Base-by-base conservation (phyloP, 30 jellyfish, hydroid and myxozoan species). In the Sanderia malayensis region DNA sequence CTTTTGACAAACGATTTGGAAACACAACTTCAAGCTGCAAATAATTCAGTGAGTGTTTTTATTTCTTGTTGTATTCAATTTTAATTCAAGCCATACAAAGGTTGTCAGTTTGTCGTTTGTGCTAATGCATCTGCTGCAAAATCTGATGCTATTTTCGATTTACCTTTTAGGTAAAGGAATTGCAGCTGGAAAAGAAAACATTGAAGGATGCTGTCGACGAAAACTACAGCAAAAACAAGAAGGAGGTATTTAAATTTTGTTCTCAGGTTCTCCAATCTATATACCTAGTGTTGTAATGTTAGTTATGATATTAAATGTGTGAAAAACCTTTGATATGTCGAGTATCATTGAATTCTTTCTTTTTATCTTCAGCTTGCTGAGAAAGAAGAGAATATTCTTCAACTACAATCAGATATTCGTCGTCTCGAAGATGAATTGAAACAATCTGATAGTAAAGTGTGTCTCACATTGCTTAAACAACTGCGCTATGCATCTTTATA, bases 361-460 rank as follows among this genome's bases (percentile, higher is more conserved):
- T 10, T 19, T 28, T 31, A 4, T 15, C 20, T 4, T 23, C 58
- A 64, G 81, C 63, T 77, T 49, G 61, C 81, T 62, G 46, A 72
- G 26, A 70, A 70, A 47, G 81, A 78, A 18, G 89, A 78, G 28
- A 53, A 47, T 25, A 57, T 78, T 21, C 24, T 33, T 0, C 71
- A 58, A 34, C 32, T 67, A 52, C 72, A 65, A 30, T 63, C 89
- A 63, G 89, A 78, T 26, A 46, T 64, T 15, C 68, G 82, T 1
- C 80, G 89, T 1, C 76, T 78, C 19, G 82, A 78, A 29, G 89
- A 78, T 52, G 82, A 78, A 27, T 23, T 78, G 17, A 78, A 78
- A 44, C 89, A 78, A 66, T 75, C 89, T 31, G 89, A 78, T 0
- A 78, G 74, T 74, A 78, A 78, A 71, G 89, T 78, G 53, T 19